These are phyloP conservation scores for Latheticus oryzae DNA, from an alignment of 2,888 invertebrate species.

Conservation along the genomic window DNA sequence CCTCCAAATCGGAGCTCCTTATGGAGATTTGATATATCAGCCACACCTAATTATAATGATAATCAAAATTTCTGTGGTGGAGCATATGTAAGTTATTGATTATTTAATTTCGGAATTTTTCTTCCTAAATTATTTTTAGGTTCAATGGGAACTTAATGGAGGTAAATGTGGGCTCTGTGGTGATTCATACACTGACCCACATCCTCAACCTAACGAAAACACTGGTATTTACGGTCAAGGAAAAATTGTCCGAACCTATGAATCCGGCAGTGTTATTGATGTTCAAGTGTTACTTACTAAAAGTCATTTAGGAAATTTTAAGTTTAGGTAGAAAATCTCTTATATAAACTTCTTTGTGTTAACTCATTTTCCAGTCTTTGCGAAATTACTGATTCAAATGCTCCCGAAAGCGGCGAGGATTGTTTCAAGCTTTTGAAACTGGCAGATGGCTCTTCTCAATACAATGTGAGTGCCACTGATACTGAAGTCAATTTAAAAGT, in stretches of 20 bases:
- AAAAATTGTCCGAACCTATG: conserved; percentile 57
- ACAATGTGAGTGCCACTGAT: conserved; percentile 47
- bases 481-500: conserved; percentile 53
- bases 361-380: too few species aligned
- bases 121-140: conserved; percentile 7
- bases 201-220: conserved; percentile 60
- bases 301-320: conserved; percentile 59
- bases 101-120: too few species aligned
- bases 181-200: conserved; percentile 54
- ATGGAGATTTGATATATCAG: conserved; percentile 65
- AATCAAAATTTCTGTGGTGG: conserved; percentile 68
- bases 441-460: conserved; percentile 54
- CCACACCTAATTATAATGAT: conserved; percentile 66
- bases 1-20: conserved; percentile 67
- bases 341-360: conserved; percentile 51
- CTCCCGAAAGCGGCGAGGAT: conserved; percentile 65
- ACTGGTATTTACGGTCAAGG: conserved; percentile 63
- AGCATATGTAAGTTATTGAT: conserved; percentile 39
- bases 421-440: conserved; percentile 64
- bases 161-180: conserved; percentile 55
- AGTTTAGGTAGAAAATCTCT: conserved; percentile 43
- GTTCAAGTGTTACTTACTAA: conserved; percentile 57
- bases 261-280: conserved; percentile 52
- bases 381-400: conserved; percentile 60
- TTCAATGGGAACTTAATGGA: conserved; percentile 50